Evolutionary conservation across 2,797 vertebrate genomes (phyloP).

Genomic region (Falco concolor): DNA sequence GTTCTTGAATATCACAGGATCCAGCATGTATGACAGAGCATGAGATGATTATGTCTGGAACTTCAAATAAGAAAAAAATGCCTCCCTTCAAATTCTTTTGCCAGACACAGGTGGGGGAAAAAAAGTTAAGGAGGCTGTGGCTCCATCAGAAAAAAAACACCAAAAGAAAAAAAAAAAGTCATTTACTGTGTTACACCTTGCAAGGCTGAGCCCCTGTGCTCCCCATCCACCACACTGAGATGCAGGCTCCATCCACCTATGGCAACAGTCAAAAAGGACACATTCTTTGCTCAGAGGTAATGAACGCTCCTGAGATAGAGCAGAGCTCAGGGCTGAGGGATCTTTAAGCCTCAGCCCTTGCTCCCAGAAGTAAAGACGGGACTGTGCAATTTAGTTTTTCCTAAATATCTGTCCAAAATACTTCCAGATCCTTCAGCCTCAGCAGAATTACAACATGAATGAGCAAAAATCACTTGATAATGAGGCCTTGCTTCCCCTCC

Average conservation of each 20-base stretch:
- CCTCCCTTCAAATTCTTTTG: background rate
- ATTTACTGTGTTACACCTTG: background rate
- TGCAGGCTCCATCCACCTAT: background rate
- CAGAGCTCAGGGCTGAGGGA: background rate
- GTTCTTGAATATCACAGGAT: background rate
- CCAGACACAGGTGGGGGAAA: background rate
- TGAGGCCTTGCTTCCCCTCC: background rate
- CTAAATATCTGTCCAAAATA: background rate
- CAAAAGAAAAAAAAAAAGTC: accelerated
- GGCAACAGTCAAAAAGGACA: background rate
- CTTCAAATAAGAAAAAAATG: background rate
- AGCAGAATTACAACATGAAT: background rate
- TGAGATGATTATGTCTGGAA: background rate
- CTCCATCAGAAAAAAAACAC: background rate
- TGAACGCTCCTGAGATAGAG: background rate
- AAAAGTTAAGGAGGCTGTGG: background rate
- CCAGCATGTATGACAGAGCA: background rate
- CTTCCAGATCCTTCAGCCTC: background rate
- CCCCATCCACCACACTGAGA: background rate
- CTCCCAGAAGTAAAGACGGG: background rate
- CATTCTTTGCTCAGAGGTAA: background rate
- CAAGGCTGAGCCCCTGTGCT: background rate
- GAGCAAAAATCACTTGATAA: background rate
- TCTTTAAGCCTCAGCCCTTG: background rate
- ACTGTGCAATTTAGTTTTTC: background rate